Percentiles rank a stretch among this genome's conserved stretches.
Evolutionary conservation across 1,140 invertebrate genomes (phyloP).

Genomic region (Helicorthomorpha holstii): DNA sequence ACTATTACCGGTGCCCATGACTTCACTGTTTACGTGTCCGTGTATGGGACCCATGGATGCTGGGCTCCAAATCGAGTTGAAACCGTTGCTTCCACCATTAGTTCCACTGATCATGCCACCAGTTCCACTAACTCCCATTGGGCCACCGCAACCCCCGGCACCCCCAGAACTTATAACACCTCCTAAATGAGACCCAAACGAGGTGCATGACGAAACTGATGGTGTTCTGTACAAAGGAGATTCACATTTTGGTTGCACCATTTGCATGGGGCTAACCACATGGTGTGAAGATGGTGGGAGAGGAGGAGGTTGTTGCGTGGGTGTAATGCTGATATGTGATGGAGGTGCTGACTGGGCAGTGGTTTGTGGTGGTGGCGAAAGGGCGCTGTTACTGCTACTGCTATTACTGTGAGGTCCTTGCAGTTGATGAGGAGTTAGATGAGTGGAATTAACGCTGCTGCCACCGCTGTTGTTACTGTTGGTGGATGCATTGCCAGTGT

Average conservation of each 20-base stretch:
- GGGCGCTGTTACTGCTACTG: not conserved
- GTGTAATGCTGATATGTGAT: no score
- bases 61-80: slow-evolving; percentile 29
- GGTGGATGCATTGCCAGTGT: not conserved
- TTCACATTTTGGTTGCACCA: not conserved
- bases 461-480: no score
- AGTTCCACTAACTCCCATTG: not conserved
- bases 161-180: no score
- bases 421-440: no score
- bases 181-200: no score
- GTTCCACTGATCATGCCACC: not conserved
- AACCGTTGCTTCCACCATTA: not conserved
- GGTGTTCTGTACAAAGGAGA: not conserved
- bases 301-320: no score
- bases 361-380: not conserved
- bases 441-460: no score
- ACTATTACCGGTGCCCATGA: not conserved
- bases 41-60: slow-evolving; percentile 22
- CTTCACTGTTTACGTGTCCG: slow-evolving; percentile 15
- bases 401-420: not conserved
- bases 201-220: not conserved
- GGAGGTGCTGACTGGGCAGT: no score
- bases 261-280: no score
- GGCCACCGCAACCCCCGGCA: no score
- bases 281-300: no score